Percentiles rank a stretch among this genome's conserved stretches.
These are phyloP conservation scores for Oophaga sylvatica DNA, from an alignment of 2,797 vertebrate genomes.

Conservation along the genomic window DNA sequence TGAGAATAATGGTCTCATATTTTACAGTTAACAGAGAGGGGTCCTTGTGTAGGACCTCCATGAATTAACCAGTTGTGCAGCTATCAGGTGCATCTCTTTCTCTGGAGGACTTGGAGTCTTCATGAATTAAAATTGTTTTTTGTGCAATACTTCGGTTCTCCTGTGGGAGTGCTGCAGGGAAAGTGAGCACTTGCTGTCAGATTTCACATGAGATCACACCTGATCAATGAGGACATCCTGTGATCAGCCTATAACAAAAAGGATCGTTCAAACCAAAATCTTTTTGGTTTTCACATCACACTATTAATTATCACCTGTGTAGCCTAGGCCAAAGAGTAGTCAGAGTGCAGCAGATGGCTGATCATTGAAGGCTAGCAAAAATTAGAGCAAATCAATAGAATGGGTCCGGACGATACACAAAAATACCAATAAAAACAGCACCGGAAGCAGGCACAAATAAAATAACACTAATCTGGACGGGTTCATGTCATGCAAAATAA, in stretches of 20 bases:
- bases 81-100: background rate
- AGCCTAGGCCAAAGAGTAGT: constrained; percentile 63
- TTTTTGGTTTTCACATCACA: background rate
- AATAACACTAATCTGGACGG: constrained; percentile 54
- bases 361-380: constrained; percentile 67
- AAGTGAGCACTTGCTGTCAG: background rate
- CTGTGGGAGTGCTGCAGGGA: background rate
- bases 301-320: background rate
- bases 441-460: constrained; percentile 73
- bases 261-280: background rate
- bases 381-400: constrained; percentile 65
- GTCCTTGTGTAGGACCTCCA: too few species aligned
- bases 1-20: background rate
- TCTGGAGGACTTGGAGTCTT: background rate
- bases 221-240: background rate
- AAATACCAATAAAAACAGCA: constrained; percentile 62
- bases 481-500: constrained; percentile 80
- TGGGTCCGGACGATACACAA: constrained; percentile 27
- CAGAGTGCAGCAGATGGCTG: constrained; percentile 71
- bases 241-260: background rate
- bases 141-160: background rate
- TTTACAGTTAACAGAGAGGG: background rate
- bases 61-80: background rate
- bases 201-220: background rate
- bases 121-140: background rate